Conservation (phyloP, 2,888 invertebrate genomes). For the Xylota sylvarum region DNA sequence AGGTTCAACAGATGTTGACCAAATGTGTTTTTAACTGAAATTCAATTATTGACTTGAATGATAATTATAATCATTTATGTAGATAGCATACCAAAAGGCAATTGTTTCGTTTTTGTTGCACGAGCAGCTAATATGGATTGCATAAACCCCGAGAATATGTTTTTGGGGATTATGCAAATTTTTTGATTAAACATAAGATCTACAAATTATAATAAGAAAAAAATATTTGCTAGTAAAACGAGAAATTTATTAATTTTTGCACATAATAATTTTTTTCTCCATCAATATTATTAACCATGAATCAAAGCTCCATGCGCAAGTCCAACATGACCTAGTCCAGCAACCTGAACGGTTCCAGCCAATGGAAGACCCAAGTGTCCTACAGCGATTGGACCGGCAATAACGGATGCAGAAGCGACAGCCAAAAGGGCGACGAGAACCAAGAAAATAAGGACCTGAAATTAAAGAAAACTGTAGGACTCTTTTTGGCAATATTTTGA, state of each 20-base stretch:
- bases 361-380: conserved; percentile 35
- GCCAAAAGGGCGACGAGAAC: conserved; percentile 50
- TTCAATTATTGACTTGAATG: no score
- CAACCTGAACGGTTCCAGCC: conserved; percentile 21
- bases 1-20: no score
- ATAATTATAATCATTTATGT: no score
- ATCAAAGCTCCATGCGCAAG: conserved; percentile 30
- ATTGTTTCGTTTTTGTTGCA: no score
- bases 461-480: not conserved
- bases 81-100: no score
- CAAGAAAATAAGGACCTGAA: conserved; percentile 58
- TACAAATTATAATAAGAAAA: no score
- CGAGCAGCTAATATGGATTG: no score
- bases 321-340: conserved; percentile 10
- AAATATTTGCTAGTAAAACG: conserved; percentile 17
- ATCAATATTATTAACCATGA: not conserved
- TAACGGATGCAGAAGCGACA: conserved; percentile 58
- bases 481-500: not conserved
- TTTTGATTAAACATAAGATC: no score
- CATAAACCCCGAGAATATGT: no score
- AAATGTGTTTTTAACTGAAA: no score
- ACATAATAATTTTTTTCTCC: not conserved
- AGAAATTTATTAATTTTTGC: conserved; percentile 25
- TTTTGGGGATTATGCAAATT: no score
- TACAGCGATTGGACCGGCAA: conserved; percentile 18